Evolutionary conservation across 1,140 invertebrate species (phyloP).

Genomic region (Bradysia coprophila): DNA sequence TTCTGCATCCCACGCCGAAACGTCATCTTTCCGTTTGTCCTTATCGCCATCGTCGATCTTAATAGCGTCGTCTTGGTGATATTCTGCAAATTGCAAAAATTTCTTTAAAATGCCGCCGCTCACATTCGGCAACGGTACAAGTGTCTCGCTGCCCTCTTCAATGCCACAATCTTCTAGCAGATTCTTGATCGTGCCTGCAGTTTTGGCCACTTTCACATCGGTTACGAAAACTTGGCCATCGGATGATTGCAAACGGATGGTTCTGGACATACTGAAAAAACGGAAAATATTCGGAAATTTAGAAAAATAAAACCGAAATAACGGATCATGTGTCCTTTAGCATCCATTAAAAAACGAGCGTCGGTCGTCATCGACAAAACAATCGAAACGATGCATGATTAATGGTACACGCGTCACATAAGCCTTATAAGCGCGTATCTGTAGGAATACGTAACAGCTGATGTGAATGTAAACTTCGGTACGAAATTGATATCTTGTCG

Average conservation of each 20-base stretch:
- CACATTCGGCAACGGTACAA: constrained; percentile 92
- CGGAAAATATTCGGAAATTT: too few species aligned
- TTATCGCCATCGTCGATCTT: constrained; percentile 90
- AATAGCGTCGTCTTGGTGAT: constrained; percentile 84
- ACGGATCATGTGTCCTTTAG: too few species aligned
- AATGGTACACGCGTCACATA: too few species aligned
- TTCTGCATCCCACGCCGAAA: constrained; percentile 93
- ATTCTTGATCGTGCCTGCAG: constrained; percentile 91
- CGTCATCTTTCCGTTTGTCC: constrained; percentile 92
- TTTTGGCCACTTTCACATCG: constrained; percentile 90
- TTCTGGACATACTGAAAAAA: too few species aligned
- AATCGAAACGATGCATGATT: too few species aligned
- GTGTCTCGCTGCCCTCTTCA: constrained; percentile 52
- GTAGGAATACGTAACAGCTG: too few species aligned
- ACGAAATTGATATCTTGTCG: too few species aligned
- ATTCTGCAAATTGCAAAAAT: constrained; percentile 83
- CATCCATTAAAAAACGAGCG: too few species aligned
- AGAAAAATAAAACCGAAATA: too few species aligned
- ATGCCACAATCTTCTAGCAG: constrained; percentile 91
- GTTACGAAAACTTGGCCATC: constrained; percentile 90
- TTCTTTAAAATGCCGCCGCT: constrained; percentile 91
- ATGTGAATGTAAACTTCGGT: too few species aligned
- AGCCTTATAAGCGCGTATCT: too few species aligned
- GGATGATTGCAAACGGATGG: constrained; percentile 49
- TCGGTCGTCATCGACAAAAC: too few species aligned